A percentile compares a stretch with the other conserved stretches of the same genome.
Conservation (phyloP, 2,888 invertebrate genomes). For the Synanthedon formicaeformis region DNA sequence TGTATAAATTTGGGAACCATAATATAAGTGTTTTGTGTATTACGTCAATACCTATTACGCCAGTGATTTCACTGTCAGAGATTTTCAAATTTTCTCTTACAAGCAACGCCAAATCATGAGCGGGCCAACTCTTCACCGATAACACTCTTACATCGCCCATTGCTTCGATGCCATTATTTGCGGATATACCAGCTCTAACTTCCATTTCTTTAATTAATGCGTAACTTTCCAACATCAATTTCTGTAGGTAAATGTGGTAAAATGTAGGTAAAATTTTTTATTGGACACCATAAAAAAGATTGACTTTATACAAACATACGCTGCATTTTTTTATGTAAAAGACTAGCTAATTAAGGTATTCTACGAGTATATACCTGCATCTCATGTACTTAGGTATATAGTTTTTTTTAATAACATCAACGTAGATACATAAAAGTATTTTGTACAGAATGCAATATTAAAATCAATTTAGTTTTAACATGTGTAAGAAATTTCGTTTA, state of each 20-base stretch:
- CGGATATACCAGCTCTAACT: slow-evolving; percentile 22
- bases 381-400: too few species aligned
- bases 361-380: too few species aligned
- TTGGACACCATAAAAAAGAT: too few species aligned
- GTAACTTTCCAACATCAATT: slow-evolving; percentile 37
- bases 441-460: too few species aligned
- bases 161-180: slow-evolving; percentile 21
- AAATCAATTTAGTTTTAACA: too few species aligned
- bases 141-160: slow-evolving; percentile 45
- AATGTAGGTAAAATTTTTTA: too few species aligned
- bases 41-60: slow-evolving; percentile 33
- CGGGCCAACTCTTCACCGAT: slow-evolving; percentile 49
- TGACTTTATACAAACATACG: too few species aligned
- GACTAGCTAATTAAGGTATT: too few species aligned
- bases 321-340: too few species aligned
- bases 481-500: too few species aligned
- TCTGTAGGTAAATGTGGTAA: slow-evolving; percentile 28
- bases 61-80: slow-evolving; percentile 7
- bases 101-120: slow-evolving; percentile 45
- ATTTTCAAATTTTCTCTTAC: slow-evolving; percentile 16
- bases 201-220: slow-evolving; percentile 46
- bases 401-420: too few species aligned
- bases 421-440: too few species aligned
- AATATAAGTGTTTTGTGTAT: not conserved
- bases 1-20: not conserved